A percentile compares a stretch with the other conserved stretches of the same genome.
These are phyloP conservation scores for Geotrypetes seraphini DNA, from an alignment of 2,797 vertebrate genomes.

Conservation along the genomic window DNA sequence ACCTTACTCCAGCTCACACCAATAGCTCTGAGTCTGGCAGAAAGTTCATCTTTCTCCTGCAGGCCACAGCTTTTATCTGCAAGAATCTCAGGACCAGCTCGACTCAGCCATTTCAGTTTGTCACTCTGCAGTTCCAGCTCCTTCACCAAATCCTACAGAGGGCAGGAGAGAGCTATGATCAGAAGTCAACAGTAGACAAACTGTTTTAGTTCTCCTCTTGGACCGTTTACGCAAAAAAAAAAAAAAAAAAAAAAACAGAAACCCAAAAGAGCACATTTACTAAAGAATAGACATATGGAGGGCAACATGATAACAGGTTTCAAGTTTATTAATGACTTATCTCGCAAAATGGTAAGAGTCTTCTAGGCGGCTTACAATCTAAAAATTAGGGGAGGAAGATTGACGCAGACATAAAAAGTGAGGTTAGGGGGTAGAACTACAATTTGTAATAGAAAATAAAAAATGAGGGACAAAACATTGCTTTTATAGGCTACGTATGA, in stretches of 20 bases:
- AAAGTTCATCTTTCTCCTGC: conserved; percentile 66
- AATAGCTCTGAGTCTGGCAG: conserved; percentile 60
- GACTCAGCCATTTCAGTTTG: conserved; percentile 78
- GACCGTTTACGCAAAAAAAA: not conserved
- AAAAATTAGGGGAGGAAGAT: too few relatives aligned
- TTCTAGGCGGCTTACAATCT: too few relatives aligned
- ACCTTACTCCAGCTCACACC: conserved; percentile 84
- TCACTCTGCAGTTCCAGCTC: conserved; percentile 73
- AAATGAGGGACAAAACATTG: too few relatives aligned
- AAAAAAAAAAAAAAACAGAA: too few relatives aligned
- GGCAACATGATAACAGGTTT: too few relatives aligned
- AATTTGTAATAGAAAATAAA: too few relatives aligned
- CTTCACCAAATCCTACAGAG: conserved; percentile 57
- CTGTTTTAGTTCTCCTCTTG: not conserved
- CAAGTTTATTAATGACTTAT: too few relatives aligned
- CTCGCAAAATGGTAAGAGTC: too few relatives aligned
- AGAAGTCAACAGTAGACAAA: not conserved
- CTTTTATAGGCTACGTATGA: too few relatives aligned
- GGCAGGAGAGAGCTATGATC: conserved; percentile 6
- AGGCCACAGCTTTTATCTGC: conserved; percentile 57
- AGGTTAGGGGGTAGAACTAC: too few relatives aligned
- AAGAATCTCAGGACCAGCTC: conserved; percentile 66
- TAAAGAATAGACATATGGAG: not conserved
- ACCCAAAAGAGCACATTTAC: not conserved
- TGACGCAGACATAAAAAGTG: too few relatives aligned